These are phyloP conservation scores for Staurois parvus DNA, from an alignment of 2,797 vertebrate genomes.

Conservation along the genomic window DNA sequence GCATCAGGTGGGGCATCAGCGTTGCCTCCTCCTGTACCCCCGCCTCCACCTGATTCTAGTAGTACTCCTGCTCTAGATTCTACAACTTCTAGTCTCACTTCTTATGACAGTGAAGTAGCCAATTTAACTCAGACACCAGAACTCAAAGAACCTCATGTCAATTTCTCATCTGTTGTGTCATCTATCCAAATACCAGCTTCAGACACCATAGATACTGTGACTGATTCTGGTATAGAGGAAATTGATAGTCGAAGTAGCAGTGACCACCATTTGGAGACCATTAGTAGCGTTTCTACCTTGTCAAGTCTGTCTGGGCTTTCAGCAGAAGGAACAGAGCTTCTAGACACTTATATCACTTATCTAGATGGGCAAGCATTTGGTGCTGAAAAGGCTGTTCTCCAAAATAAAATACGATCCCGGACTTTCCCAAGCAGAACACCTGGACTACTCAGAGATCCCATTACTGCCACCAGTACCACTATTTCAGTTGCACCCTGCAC, in stretches of 20 bases:
- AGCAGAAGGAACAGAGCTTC: slow-evolving; percentile 80
- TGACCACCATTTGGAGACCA: slow-evolving; percentile 88
- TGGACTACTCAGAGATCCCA: slow-evolving; percentile 66
- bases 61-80: slow-evolving; percentile 84
- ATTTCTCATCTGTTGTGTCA: slow-evolving; percentile 65
- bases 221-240: slow-evolving; percentile 92
- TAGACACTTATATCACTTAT: slow-evolving; percentile 93
- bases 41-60: slow-evolving; percentile 54
- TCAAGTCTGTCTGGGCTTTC: slow-evolving; percentile 76
- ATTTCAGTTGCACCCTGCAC: slow-evolving; percentile 66
- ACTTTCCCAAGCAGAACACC: slow-evolving; percentile 77
- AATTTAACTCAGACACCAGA: slow-evolving; percentile 84
- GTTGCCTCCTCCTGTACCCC: slow-evolving; percentile 76
- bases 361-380: slow-evolving; percentile 91
- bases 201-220: slow-evolving; percentile 66
- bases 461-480: slow-evolving; percentile 70
- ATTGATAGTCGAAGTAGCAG: slow-evolving; percentile 93
- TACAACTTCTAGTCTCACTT: slow-evolving; percentile 90
- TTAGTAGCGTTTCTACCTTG: slow-evolving; percentile 84
- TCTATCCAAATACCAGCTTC: slow-evolving; percentile 65
- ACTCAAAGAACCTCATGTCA: slow-evolving; percentile 66
- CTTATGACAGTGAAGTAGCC: slow-evolving; percentile 94
- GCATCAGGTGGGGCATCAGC: slow-evolving; percentile 60
- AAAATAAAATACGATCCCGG: slow-evolving; percentile 74
- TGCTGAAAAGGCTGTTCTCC: slow-evolving; percentile 74